Conservation (phyloP, 2,888 invertebrate species). For the Pteria penguin region DNA sequence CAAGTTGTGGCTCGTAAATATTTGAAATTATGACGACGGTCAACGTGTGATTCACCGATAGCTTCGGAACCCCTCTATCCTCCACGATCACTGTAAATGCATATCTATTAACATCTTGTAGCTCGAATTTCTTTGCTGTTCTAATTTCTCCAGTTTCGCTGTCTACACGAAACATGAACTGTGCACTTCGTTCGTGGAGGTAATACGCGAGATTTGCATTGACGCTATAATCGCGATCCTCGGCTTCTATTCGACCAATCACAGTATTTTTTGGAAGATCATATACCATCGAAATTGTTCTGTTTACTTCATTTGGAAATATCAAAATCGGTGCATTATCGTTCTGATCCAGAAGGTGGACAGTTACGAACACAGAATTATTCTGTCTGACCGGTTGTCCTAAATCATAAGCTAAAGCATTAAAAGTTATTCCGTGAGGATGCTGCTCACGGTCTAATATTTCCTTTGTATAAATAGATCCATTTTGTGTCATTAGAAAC, state of each 20-base stretch:
- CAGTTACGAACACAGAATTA: slow-evolving; percentile 55
- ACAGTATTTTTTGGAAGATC: slow-evolving; percentile 44
- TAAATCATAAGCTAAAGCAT: slow-evolving; percentile 59
- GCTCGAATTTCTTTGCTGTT: slow-evolving; percentile 40
- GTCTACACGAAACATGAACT: slow-evolving; percentile 49
- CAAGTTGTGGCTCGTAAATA: slow-evolving; percentile 9
- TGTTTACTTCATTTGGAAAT: slow-evolving; percentile 63
- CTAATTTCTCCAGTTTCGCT: slow-evolving; percentile 49
- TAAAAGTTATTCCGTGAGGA: slow-evolving; percentile 52
- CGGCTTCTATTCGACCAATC: slow-evolving; percentile 48
- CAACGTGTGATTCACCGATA: slow-evolving; percentile 47
- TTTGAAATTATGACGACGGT: slow-evolving; percentile 51
- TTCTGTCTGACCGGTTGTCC: slow-evolving; percentile 53
- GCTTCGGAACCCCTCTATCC: slow-evolving; percentile 48
- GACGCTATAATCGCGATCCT: slow-evolving; percentile 52
- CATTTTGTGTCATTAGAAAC: slow-evolving; percentile 59
- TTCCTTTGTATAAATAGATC: slow-evolving; percentile 55
- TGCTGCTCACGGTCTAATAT: slow-evolving; percentile 60
- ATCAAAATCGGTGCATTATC: slow-evolving; percentile 68
- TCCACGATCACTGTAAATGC: slow-evolving; percentile 53
- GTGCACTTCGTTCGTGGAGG: slow-evolving; percentile 42
- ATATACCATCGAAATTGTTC: slow-evolving; percentile 56
- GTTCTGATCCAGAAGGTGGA: slow-evolving; percentile 62
- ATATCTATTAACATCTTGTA: slow-evolving; percentile 49
- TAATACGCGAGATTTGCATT: slow-evolving; percentile 50